These are phyloP conservation scores for Cyprinodon diabolis DNA, from an alignment of 2,797 vertebrate genomes.

Conservation along the genomic window DNA sequence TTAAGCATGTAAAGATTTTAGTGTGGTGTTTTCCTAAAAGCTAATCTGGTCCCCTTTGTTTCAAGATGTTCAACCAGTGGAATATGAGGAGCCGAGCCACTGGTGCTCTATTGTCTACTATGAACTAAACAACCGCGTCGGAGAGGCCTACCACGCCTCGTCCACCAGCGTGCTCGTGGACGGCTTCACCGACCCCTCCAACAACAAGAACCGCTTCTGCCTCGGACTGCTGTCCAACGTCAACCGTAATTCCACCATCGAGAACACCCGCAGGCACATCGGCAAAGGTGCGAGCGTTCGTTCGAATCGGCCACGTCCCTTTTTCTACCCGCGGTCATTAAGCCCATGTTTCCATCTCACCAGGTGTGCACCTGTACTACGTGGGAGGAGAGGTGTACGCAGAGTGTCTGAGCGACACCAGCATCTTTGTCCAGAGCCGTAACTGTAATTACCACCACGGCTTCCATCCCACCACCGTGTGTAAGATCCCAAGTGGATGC, in stretches of 20 bases:
- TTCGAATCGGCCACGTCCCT: not conserved
- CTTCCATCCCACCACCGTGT: conserved; percentile 96
- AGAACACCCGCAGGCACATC: conserved; percentile 95
- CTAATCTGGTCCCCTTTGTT: not conserved
- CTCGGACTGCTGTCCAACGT: conserved; percentile 95
- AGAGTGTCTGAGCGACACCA: conserved; percentile 96
- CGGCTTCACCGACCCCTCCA: conserved; percentile 96
- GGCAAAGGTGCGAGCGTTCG: conserved; percentile 87
- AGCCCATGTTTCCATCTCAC: not conserved
- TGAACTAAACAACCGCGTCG: conserved; percentile 94
- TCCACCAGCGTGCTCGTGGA: conserved; percentile 95
- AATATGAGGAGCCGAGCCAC: conserved; percentile 95
- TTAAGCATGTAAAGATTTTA: not conserved
- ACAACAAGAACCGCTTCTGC: conserved; percentile 98
- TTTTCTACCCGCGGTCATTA: no score
- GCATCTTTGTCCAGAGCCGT: conserved; percentile 97
- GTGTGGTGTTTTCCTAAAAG: no score
- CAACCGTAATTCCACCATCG: conserved; percentile 97
- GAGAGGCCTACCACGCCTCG: conserved; percentile 95
- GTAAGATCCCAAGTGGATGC: conserved; percentile 97
- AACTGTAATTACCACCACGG: conserved; percentile 99
- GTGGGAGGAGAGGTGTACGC: conserved; percentile 96
- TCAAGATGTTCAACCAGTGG: conserved; percentile 94
- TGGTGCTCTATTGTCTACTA: conserved; percentile 99
- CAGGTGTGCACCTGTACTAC: conserved; percentile 94